Evolutionary conservation across 2,888 invertebrate species (phyloP).

Genomic region (Ormyrus pomaceus): DNA sequence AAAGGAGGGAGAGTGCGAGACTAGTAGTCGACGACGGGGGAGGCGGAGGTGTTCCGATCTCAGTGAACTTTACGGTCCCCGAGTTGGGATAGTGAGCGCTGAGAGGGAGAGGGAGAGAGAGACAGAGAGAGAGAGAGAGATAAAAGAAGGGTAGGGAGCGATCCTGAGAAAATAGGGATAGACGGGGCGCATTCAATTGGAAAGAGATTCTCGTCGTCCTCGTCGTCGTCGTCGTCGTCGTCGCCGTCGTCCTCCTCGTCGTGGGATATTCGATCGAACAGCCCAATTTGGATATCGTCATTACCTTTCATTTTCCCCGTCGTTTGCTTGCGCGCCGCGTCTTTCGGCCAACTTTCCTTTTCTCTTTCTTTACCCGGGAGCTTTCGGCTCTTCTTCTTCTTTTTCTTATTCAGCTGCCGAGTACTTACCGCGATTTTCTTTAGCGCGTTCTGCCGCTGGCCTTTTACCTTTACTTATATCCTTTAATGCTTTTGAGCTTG

Average conservation of each 20-base stretch:
- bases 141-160: conserved; percentile 26
- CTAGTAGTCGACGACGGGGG: not conserved
- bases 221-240: no score
- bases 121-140: conserved; percentile 2
- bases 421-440: conserved; percentile 41
- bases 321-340: conserved; percentile 41
- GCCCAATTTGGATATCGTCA: conserved; percentile 59
- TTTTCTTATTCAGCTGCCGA: conserved; percentile 15
- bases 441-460: conserved; percentile 7
- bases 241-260: not conserved
- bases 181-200: conserved; percentile 56
- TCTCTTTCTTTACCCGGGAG: not conserved
- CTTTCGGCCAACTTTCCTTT: conserved; percentile 11
- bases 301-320: conserved; percentile 60
- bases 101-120: conserved; percentile 2
- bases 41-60: conserved; percentile 37
- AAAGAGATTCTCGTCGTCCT: conserved; percentile 55
- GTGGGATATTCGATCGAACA: conserved; percentile 57
- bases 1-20: conserved; percentile 37
- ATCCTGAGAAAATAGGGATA: conserved; percentile 20
- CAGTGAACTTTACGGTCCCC: conserved; percentile 41
- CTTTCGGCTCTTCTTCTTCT: conserved; percentile 7
- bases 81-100: conserved; percentile 18
- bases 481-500: conserved; percentile 50
- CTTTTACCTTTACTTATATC: conserved; percentile 43